Conservation (phyloP, 2,797 vertebrate genomes). For the Lepidocolaptes lacrymiger region DNA sequence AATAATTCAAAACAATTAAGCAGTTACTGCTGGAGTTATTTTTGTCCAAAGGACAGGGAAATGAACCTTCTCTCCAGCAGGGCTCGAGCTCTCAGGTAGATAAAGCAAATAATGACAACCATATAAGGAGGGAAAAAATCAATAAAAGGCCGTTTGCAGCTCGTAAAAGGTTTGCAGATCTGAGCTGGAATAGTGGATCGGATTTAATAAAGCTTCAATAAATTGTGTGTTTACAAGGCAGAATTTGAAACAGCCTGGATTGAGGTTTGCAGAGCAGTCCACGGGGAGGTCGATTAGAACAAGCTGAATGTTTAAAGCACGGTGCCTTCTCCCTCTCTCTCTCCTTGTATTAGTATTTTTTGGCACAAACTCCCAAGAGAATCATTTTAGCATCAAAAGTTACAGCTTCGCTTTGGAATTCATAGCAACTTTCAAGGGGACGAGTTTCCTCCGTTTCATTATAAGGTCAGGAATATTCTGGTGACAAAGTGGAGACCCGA, state of each 20-base stretch:
- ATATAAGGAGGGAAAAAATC: not conserved
- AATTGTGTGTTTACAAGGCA: not conserved
- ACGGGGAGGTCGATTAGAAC: not conserved
- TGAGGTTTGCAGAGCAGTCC: not conserved
- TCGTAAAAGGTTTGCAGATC: conserved; percentile 3
- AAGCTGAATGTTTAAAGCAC: not conserved
- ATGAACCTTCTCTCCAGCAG: not conserved
- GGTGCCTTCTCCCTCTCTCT: not conserved
- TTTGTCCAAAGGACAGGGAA: not conserved
- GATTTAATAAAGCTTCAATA: conserved; percentile 9
- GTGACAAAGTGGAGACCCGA: not conserved
- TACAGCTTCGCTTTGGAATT: not conserved
- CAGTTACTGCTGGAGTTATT: not conserved
- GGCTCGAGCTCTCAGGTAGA: not conserved
- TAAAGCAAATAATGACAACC: not conserved
- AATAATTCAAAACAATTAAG: conserved; percentile 51
- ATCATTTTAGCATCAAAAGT: not conserved
- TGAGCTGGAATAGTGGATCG: not conserved
- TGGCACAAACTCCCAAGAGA: not conserved
- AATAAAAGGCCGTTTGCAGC: conserved; percentile 11
- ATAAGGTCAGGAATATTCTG: not conserved
- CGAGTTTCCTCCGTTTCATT: not conserved
- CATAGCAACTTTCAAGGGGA: not conserved
- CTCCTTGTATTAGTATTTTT: not conserved
- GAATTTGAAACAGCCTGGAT: not conserved